phyloP scores from a whole-genome alignment of 2,888 invertebrate genomes.

The Drosophila fungiperda region DNA sequence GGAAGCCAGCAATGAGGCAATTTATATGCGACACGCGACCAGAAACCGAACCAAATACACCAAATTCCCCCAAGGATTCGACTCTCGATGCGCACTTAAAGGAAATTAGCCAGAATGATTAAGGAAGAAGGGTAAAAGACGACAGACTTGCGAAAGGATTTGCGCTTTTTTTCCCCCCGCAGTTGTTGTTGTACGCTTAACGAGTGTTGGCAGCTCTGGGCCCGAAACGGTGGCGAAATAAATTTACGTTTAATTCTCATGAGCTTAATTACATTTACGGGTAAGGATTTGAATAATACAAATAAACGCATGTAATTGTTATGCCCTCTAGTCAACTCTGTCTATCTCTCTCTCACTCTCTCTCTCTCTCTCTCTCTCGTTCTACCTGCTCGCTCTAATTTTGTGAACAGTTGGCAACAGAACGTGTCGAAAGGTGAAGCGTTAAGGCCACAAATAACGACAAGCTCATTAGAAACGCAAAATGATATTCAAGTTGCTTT shows the following conservation, averaged over 20 bases:
- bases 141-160: constrained; percentile 59
- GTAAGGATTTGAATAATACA: constrained; percentile 68
- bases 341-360: not conserved
- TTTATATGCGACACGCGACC: constrained; percentile 74
- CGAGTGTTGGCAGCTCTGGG: constrained; percentile 29
- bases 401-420: not conserved
- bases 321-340: constrained; percentile 3
- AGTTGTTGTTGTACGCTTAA: constrained; percentile 25
- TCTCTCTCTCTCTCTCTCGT: not conserved
- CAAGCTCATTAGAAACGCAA: constrained; percentile 63
- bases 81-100: constrained; percentile 1
- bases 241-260: constrained; percentile 74
- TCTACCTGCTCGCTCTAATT: not conserved
- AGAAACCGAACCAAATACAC: constrained; percentile 38
- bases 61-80: constrained; percentile 40
- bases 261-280: constrained; percentile 80
- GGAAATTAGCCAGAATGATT: constrained; percentile 33
- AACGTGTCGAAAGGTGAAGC: not conserved
- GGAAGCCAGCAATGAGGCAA: constrained; percentile 70
- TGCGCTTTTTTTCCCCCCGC: constrained; percentile 12
- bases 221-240: constrained; percentile 48
- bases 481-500: constrained; percentile 49
- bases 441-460: constrained; percentile 7
- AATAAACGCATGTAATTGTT: constrained; percentile 66
- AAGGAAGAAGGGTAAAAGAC: not conserved